Evolutionary conservation across 1,140 invertebrate species (phyloP).

Genomic region (Gonatopus flavifemur): DNA sequence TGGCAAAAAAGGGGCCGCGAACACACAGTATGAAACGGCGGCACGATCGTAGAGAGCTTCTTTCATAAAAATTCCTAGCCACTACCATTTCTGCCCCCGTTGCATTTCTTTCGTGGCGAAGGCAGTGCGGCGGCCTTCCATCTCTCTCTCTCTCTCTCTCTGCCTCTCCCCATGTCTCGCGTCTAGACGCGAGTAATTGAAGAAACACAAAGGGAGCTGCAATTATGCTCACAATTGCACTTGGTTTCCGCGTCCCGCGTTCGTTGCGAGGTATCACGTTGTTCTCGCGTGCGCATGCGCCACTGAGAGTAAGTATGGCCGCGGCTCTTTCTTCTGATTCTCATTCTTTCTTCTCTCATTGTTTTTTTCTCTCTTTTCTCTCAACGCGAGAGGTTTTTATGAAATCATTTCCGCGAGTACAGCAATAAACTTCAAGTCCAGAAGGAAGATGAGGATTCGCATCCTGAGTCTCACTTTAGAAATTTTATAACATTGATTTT

Average conservation of each 20-base stretch:
- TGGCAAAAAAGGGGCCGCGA: slow-evolving; percentile 7
- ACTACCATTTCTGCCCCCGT: slow-evolving; percentile 12
- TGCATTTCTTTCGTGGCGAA: slow-evolving; percentile 3
- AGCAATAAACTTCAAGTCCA: too few species aligned
- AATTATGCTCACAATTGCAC: slow-evolving; percentile 44
- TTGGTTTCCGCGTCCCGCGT: slow-evolving; percentile 7
- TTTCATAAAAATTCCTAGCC: slow-evolving; percentile 43
- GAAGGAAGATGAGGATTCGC: too few species aligned
- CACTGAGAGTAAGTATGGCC: slow-evolving; percentile 23
- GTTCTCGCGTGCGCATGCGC: slow-evolving; percentile 8
- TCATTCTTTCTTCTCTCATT: too few species aligned
- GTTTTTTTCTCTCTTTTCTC: too few species aligned
- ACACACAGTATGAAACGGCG: too few species aligned
- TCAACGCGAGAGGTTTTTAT: slow-evolving; percentile 31
- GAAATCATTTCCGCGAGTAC: slow-evolving; percentile 32
- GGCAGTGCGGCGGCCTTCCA: background rate
- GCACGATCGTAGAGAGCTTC: slow-evolving; percentile 18
- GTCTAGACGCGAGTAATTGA: slow-evolving; percentile 50
- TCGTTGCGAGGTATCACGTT: background rate
- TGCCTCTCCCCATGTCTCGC: slow-evolving; percentile 6
- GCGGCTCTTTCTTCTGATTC: slow-evolving; percentile 5
- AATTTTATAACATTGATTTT: too few species aligned
- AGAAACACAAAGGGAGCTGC: slow-evolving; percentile 51
- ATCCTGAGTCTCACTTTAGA: too few species aligned
- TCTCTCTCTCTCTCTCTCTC: background rate